A percentile compares a stretch with the other conserved stretches of the same genome.
These are phyloP conservation scores for Cepaea nemoralis DNA, from an alignment of 1,140 invertebrate genomes.

Conservation along the genomic window DNA sequence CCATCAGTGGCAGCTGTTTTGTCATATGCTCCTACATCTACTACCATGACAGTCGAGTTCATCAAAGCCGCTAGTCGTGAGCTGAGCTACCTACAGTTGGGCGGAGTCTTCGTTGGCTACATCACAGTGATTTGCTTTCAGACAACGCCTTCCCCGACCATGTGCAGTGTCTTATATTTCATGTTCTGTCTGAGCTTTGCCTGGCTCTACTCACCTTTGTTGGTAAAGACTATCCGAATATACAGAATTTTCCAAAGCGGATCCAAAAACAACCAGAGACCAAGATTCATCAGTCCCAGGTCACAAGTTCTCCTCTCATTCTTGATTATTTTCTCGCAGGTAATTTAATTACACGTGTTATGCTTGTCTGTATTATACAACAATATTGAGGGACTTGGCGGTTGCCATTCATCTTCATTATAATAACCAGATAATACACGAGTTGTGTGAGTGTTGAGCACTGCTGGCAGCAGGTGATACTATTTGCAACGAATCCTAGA, in stretches of 20 bases:
- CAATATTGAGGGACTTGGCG: too few species aligned
- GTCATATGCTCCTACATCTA: slow-evolving; percentile 79
- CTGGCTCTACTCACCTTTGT: slow-evolving; percentile 88
- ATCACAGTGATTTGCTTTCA: slow-evolving; percentile 88
- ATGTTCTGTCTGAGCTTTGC: slow-evolving; percentile 91
- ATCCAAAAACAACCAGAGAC: slow-evolving; percentile 43
- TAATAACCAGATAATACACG: too few species aligned
- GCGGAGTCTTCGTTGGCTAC: slow-evolving; percentile 90
- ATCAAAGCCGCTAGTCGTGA: slow-evolving; percentile 91
- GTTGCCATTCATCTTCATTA: too few species aligned
- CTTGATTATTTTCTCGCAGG: slow-evolving; percentile 53
- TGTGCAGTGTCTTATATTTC: slow-evolving; percentile 72
- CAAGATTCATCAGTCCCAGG: slow-evolving; percentile 45
- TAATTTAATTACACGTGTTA: slow-evolving; percentile 11
- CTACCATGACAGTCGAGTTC: slow-evolving; percentile 87
- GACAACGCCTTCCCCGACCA: slow-evolving; percentile 73
- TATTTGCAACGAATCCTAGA: too few species aligned
- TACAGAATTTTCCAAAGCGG: slow-evolving; percentile 91
- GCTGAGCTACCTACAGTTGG: slow-evolving; percentile 87
- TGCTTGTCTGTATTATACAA: too few species aligned
- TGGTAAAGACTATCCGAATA: slow-evolving; percentile 92
- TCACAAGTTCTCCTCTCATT: slow-evolving; percentile 53
- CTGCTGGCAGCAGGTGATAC: too few species aligned
- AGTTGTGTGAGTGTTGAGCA: too few species aligned
- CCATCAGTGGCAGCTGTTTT: slow-evolving; percentile 66